These are phyloP conservation scores for Drosophila asahinai DNA, from an alignment of 1,140 invertebrate genomes.

Conservation along the genomic window DNA sequence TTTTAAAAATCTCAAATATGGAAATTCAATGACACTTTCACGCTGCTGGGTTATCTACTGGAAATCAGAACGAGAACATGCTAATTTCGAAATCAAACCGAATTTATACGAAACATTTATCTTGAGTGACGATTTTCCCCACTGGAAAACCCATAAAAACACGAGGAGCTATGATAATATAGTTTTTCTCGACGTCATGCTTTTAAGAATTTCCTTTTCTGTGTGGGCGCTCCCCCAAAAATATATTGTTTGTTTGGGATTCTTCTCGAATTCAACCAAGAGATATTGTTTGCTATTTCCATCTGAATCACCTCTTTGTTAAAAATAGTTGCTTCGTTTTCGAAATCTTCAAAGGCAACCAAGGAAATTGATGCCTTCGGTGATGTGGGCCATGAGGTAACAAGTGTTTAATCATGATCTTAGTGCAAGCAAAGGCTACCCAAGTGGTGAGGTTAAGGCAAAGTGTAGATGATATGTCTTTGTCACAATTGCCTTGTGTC, in stretches of 20 bases:
- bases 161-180: conserved; percentile 14
- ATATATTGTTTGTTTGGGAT: conserved; percentile 23
- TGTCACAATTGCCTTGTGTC: conserved; percentile 25
- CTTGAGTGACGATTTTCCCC: not conserved
- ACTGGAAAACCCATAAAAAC: conserved; percentile 14
- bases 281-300: not conserved
- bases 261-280: not conserved
- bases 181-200: conserved; percentile 13
- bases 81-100: conserved; percentile 27
- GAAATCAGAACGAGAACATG: conserved; percentile 16
- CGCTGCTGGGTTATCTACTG: conserved; percentile 7
- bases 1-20: conserved; percentile 14
- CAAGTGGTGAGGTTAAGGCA: conserved; percentile 3
- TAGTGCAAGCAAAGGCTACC: not conserved
- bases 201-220: conserved; percentile 1
- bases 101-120: conserved; percentile 9
- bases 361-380: not conserved
- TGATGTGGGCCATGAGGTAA: conserved; percentile 9
- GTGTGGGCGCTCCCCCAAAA: conserved; percentile 19
- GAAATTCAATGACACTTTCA: conserved; percentile 17
- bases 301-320: not conserved
- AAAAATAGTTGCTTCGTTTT: conserved; percentile 16
- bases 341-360: not conserved
- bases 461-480: conserved; percentile 8
- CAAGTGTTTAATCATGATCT: conserved; percentile 25